Base-by-base conservation (phyloP, 2,113 vertebrate genomes). In the Salvelinus alpinus region DNA sequence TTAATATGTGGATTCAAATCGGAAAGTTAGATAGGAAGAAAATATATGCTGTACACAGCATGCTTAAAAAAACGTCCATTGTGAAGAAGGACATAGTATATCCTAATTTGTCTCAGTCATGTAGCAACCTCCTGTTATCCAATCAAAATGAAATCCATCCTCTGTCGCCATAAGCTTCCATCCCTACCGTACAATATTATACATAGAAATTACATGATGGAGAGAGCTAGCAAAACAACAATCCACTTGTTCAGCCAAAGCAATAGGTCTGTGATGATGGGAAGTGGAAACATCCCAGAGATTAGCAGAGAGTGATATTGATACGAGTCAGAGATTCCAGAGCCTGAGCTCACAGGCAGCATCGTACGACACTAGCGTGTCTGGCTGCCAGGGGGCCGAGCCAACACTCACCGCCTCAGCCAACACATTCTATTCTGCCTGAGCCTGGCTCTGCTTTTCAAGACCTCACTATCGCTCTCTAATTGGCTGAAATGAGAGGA, bases 401-500 rank as follows among this genome's bases (percentile, higher is more conserved):
- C 66, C 31, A 68, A 68, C 27, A 38, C 16, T 20, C 16, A 1
- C 16, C 14, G 69, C 86, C 85, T 78, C 77, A 27, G 87, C 86
- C 90, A 89, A 75, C 82, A 88, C 18, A 90, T 87, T 89, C 84
- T 71, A 84, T 84, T 90, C 87, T 87, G 79, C 78, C 27, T 34
- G 24, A 16, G 3, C 79, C 38, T 44, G 38, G 79, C 83, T 85
- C 86, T 78, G 81, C 79, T 88, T 87, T 88, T 87, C 89, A 92
- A 89, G 88, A 88, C 87, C 85, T 68, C 82, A 82, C 85, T 88
- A 87, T 92, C 85, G 86, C 75, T 76, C 83, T 88, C 72, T 90
- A 92, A 93, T 91, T 91, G 90, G 86, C 88, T 89, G 89, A 91
- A 91, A 91, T 82, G 75, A 84, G 84, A 89, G 87, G 77, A 84